Percentiles rank a stretch among this genome's conserved stretches.
Evolutionary conservation across 2,888 invertebrate genomes (phyloP).

Genomic region (Seira ritae): DNA sequence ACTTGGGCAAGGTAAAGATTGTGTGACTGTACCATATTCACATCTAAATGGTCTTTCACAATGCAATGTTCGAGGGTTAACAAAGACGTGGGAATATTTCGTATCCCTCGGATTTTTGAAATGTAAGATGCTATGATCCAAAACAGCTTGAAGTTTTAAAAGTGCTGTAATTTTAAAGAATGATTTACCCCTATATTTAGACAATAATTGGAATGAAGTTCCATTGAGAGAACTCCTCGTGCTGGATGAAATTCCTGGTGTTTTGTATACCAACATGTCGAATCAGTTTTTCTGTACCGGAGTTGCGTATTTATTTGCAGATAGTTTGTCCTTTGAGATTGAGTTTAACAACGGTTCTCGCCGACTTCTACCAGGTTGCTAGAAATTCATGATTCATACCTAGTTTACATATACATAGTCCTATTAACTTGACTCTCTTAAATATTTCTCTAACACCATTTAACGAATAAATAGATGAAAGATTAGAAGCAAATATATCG

Average conservation of each 20-base stretch:
- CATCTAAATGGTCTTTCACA: conserved; percentile 46
- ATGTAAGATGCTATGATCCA: conserved; percentile 29
- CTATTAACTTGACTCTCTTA: background rate
- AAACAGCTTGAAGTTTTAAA: background rate
- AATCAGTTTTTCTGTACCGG: conserved; percentile 45
- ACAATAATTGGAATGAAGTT: conserved; percentile 36
- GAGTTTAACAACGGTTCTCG: conserved; percentile 40
- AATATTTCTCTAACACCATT: background rate
- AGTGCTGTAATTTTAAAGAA: background rate
- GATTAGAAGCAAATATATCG: conserved; percentile 2
- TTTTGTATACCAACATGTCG: conserved; percentile 42
- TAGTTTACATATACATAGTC: background rate
- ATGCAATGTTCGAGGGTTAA: conserved; percentile 26
- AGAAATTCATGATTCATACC: background rate
- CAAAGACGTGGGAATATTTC: conserved; percentile 41
- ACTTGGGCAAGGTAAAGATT: background rate
- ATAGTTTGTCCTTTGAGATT: conserved; percentile 48
- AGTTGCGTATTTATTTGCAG: conserved; percentile 39
- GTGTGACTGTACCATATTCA: conserved; percentile 36
- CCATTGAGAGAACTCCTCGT: conserved; percentile 34
- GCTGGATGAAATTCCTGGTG: conserved; percentile 37
- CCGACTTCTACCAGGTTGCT: background rate
- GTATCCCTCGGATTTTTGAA: conserved; percentile 36
- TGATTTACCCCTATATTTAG: background rate
- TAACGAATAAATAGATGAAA: background rate